phyloP scores from a whole-genome alignment of 2,888 invertebrate species.

The Ptilodon capucinus region DNA sequence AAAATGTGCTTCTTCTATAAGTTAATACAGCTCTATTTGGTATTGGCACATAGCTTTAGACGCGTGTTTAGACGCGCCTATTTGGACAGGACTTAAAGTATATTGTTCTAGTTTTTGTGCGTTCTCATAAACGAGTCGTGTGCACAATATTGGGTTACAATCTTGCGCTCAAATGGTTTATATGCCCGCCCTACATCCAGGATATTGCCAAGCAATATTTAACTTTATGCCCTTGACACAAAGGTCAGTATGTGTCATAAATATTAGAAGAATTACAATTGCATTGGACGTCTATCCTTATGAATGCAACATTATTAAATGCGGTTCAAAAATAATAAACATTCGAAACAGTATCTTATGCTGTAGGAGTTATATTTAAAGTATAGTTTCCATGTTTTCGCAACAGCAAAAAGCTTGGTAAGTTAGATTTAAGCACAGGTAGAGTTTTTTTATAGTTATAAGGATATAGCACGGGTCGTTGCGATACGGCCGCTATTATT shows the following conservation, averaged over 20 bases:
- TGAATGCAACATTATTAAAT: constrained; percentile 14
- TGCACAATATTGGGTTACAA: constrained; percentile 69
- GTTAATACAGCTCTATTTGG: too few relatives aligned
- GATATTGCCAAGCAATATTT: constrained; percentile 18
- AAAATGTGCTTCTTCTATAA: too few relatives aligned
- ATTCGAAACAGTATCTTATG: constrained; percentile 17
- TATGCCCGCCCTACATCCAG: constrained; percentile 27
- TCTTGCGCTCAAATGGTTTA: constrained; percentile 46
- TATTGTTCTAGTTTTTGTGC: constrained; percentile 47
- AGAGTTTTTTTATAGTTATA: constrained; percentile 63
- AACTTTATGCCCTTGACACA: constrained; percentile 15
- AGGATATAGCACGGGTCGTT: constrained; percentile 63
- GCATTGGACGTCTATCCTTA: constrained; percentile 36
- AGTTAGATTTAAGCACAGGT: constrained; percentile 54
- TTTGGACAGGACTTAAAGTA: too few relatives aligned
- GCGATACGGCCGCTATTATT: constrained; percentile 58
- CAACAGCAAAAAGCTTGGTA: constrained; percentile 17
- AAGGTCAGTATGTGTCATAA: constrained; percentile 17
- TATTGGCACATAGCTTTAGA: too few relatives aligned
- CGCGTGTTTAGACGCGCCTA: too few relatives aligned
- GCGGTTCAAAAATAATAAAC: constrained; percentile 6
- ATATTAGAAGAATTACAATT: constrained; percentile 30
- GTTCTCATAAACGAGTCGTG: constrained; percentile 58
- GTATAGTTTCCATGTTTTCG: constrained; percentile 7
- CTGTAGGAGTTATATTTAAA: constrained; percentile 1